These are phyloP conservation scores for Aporrectodea caliginosa DNA, from an alignment of 1,140 invertebrate genomes.

Conservation along the genomic window DNA sequence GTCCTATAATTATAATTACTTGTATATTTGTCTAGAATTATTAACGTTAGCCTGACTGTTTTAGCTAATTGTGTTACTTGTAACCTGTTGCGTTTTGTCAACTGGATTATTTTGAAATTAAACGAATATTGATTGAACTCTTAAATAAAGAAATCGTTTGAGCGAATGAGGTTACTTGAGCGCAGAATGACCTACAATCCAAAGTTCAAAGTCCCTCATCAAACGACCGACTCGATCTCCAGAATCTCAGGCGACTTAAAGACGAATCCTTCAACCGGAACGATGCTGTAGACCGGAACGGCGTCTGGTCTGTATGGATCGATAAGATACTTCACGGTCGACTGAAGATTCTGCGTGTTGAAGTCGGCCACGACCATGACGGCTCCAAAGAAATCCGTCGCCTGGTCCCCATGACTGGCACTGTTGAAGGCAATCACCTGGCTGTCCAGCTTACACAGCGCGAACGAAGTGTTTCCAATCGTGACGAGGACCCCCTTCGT, in stretches of 20 bases:
- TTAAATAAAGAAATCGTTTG: too few relatives aligned
- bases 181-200: too few relatives aligned
- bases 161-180: too few relatives aligned
- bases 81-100: too few relatives aligned
- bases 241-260: conserved; percentile 32
- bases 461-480: conserved; percentile 25
- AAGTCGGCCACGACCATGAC: conserved; percentile 29
- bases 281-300: conserved; percentile 30
- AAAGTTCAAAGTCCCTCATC: too few relatives aligned
- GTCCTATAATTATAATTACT: too few relatives aligned
- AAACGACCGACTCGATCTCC: conserved; percentile 27
- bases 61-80: too few relatives aligned
- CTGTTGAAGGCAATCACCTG: conserved; percentile 31
- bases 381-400: conserved; percentile 30
- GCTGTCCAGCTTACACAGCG: conserved; percentile 12
- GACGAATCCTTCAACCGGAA: conserved; percentile 29
- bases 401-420: conserved; percentile 28
- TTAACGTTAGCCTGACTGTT: too few relatives aligned
- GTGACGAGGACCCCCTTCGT: conserved; percentile 30
- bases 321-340: conserved; percentile 30
- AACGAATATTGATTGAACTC: too few relatives aligned
- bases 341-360: conserved; percentile 34
- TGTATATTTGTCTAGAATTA: too few relatives aligned
- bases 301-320: conserved; percentile 31
- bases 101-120: too few relatives aligned